phyloP scores from a whole-genome alignment of 92 coral and sea anemone species.

The Plumapathes pennacea region DNA sequence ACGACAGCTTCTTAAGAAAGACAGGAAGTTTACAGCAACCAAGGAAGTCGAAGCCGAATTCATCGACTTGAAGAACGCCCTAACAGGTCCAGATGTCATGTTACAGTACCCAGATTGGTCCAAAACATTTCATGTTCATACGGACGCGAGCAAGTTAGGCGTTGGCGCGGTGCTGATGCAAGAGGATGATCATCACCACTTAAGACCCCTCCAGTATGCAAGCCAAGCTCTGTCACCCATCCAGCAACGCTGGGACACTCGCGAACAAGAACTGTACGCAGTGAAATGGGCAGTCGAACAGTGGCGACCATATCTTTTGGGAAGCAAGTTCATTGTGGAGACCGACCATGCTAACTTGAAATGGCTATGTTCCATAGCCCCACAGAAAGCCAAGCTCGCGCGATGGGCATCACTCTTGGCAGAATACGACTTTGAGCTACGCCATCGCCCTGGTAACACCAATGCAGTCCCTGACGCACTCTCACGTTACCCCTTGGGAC shows the following conservation, averaged over 20 bases:
- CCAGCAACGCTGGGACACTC: conserved; percentile 4
- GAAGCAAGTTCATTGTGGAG: background rate
- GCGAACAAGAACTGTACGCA: conserved; percentile 17
- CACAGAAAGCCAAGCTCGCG: conserved; percentile 22
- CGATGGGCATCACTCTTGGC: conserved; percentile 12
- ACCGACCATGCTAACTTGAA: background rate
- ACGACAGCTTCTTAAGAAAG: conserved; percentile 22
- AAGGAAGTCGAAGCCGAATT: conserved; percentile 25
- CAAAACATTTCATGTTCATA: conserved; percentile 13
- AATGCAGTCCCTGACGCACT: conserved; percentile 18
- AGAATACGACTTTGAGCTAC: conserved; percentile 21
- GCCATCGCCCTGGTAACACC: conserved; percentile 15
- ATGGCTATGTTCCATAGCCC: too few species aligned
- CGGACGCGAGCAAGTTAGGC: conserved; percentile 25
- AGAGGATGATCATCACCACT: conserved; percentile 15
- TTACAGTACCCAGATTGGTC: conserved; percentile 45
- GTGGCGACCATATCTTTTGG: conserved; percentile 1
- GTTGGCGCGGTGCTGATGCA: conserved; percentile 56
- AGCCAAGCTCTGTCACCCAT: conserved; percentile 9
- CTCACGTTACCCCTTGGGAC: conserved; percentile 6
- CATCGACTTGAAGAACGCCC: conserved; percentile 18
- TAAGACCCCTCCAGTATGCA: conserved; percentile 2
- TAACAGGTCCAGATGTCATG: conserved; percentile 46
- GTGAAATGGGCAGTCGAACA: conserved; percentile 15
- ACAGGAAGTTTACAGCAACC: conserved; percentile 25